phyloP scores from a whole-genome alignment of 53 echinoderm and acorn worm species.

The Patiria pectinifera region DNA sequence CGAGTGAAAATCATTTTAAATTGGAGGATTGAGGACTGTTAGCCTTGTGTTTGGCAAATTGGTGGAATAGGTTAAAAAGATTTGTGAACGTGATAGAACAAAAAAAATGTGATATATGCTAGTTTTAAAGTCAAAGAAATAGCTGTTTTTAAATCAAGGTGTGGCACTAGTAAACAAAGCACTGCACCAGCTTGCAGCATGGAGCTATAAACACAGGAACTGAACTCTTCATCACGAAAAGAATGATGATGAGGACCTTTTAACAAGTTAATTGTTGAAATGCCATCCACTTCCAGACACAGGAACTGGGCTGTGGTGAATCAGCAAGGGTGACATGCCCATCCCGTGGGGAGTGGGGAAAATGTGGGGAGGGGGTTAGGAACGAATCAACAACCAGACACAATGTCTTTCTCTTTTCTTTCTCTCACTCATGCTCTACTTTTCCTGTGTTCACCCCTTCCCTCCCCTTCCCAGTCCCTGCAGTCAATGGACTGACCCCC shows the following conservation, averaged over 20 bases:
- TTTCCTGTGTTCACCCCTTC: neutral
- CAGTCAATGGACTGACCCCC: neutral
- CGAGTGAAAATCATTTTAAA: neutral
- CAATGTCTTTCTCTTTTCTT: neutral
- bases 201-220: too few species aligned
- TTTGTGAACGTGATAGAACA: too few species aligned
- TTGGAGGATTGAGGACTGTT: too few species aligned
- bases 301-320: conserved; percentile 46
- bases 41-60: too few species aligned
- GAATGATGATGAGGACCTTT: conserved; percentile 16
- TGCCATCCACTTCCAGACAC: conserved; percentile 42
- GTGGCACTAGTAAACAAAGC: conserved; percentile 10
- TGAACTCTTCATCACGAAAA: conserved; percentile 20
- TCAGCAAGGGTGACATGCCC: conserved; percentile 24
- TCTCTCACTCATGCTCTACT: neutral
- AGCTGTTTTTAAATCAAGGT: neutral
- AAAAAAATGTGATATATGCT: neutral
- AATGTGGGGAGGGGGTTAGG: neutral
- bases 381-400: neutral
- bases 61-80: too few species aligned
- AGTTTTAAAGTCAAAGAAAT: too few species aligned
- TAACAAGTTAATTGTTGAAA: conserved; percentile 54
- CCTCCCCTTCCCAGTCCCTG: neutral
- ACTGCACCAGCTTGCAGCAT: neutral
- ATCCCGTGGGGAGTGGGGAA: neutral